These are phyloP conservation scores for Temnothorax rugatulus DNA, from an alignment of 2,888 invertebrate genomes.

Conservation along the genomic window DNA sequence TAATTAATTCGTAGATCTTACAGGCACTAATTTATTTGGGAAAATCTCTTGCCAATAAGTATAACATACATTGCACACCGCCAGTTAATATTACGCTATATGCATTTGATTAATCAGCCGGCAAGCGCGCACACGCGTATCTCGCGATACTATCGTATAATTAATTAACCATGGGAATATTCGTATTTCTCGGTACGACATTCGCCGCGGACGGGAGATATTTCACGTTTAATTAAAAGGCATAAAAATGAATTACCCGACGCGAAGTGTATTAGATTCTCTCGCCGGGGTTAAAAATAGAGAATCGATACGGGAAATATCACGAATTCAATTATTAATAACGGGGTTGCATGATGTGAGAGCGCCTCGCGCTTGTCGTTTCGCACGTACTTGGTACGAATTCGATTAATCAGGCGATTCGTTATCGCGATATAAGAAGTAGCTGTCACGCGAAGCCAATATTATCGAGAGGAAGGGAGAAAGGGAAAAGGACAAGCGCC, in stretches of 20 bases:
- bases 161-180: conserved; percentile 36
- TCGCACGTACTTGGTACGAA: conserved; percentile 28
- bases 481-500: background rate
- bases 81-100: conserved; percentile 7
- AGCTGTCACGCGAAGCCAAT: conserved; percentile 18
- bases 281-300: conserved; percentile 24
- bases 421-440: conserved; percentile 32
- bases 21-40: background rate
- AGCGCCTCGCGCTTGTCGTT: conserved; percentile 18
- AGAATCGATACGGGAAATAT: conserved; percentile 26
- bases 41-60: conserved; percentile 10
- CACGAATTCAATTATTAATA: conserved; percentile 47
- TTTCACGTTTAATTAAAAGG: conserved; percentile 37
- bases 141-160: conserved; percentile 30
- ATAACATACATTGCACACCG: background rate
- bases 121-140: background rate
- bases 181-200: conserved; percentile 10
- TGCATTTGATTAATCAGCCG: conserved; percentile 22
- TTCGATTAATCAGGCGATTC: conserved; percentile 43
- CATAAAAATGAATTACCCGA: conserved; percentile 34
- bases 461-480: background rate
- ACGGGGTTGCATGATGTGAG: conserved; percentile 1
- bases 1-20: conserved; percentile 1
- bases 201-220: background rate
- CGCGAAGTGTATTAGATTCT: conserved; percentile 27